Conservation (phyloP, 1,140 invertebrate genomes). For the Asobara japonica region DNA sequence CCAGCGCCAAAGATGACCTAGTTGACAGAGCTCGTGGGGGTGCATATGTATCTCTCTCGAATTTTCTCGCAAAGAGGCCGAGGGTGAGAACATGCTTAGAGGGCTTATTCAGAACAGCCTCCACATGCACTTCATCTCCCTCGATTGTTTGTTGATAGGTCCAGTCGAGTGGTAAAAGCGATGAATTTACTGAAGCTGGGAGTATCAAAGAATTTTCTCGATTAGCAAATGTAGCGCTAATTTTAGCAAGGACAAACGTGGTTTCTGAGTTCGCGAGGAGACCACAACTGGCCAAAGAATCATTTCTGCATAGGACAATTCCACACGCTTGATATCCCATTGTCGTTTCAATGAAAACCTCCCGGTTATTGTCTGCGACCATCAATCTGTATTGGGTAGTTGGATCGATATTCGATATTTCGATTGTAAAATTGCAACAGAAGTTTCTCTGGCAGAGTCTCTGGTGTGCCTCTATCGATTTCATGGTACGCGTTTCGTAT, state of each 20-base stretch:
- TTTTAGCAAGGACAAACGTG: background rate
- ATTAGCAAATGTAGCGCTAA: constrained; percentile 29
- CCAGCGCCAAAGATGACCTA: background rate
- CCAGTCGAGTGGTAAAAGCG: constrained; percentile 27
- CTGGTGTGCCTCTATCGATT: background rate
- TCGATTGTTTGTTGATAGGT: constrained; percentile 22
- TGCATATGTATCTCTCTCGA: constrained; percentile 2
- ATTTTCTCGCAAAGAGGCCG: constrained; percentile 26
- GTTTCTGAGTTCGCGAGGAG: constrained; percentile 10
- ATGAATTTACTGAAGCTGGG: background rate
- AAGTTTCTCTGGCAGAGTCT: background rate
- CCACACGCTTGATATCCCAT: background rate
- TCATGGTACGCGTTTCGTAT: background rate
- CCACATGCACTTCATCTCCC: constrained; percentile 7
- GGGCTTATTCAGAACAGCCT: background rate
- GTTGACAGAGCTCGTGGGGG: background rate
- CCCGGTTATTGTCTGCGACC: constrained; percentile 2
- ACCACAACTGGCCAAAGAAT: constrained; percentile 19
- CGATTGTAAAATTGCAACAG: background rate
- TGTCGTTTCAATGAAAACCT: background rate
- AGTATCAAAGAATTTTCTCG: constrained; percentile 21
- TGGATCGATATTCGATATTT: background rate
- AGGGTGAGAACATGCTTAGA: constrained; percentile 25
- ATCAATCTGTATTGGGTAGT: background rate
- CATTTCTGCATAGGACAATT: background rate